Evolutionary conservation across 2,888 invertebrate species (phyloP).

Genomic region (Rhyacophila evoluta): DNA sequence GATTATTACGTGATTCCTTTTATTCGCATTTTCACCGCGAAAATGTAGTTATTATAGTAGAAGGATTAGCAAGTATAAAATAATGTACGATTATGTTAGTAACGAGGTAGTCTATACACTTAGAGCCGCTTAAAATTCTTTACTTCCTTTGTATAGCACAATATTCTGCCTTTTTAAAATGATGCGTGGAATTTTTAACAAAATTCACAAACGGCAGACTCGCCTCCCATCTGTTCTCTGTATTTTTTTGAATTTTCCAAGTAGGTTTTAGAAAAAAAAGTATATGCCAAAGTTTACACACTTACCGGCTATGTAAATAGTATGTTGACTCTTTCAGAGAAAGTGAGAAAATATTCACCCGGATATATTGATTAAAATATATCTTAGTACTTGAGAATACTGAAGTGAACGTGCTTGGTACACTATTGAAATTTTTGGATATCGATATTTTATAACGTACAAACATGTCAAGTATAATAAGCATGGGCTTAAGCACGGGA

Average conservation of each 20-base stretch:
- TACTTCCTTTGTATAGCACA: background rate
- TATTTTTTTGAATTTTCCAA: background rate
- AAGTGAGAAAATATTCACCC: slow-evolving; percentile 14
- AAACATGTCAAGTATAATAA: no score
- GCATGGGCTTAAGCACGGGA: no score
- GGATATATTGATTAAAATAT: slow-evolving; percentile 1
- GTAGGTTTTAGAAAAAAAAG: background rate
- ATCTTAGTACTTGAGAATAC: background rate
- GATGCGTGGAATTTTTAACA: slow-evolving; percentile 22
- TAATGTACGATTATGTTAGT: no score
- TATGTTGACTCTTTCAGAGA: background rate
- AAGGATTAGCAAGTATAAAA: no score
- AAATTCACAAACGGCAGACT: background rate
- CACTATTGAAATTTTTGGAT: background rate
- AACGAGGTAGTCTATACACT: no score
- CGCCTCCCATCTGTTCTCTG: background rate
- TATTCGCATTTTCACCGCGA: no score
- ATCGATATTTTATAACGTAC: no score
- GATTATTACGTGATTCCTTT: no score
- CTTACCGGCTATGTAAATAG: slow-evolving; percentile 6
- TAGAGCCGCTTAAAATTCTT: slow-evolving; percentile 6
- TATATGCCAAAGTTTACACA: slow-evolving; percentile 7
- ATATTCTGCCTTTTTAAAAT: background rate
- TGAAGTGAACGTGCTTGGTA: background rate
- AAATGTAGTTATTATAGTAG: no score